phyloP scores from a whole-genome alignment of 2,113 vertebrate genomes.

The Lamprotornis superbus region DNA sequence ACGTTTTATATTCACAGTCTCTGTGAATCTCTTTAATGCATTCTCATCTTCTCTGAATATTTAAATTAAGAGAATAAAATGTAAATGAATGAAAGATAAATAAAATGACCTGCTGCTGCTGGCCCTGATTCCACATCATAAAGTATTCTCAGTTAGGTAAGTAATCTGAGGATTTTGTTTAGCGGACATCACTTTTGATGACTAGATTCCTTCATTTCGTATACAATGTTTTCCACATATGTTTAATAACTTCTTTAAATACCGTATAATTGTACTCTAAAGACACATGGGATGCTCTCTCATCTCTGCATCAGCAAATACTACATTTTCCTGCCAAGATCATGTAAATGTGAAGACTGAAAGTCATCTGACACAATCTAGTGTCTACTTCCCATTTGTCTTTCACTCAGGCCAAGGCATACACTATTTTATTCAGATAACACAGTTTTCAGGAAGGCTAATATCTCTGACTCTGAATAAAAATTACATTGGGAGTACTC shows the following conservation, averaged over 20 bases:
- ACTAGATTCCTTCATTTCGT: background rate
- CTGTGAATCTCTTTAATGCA: background rate
- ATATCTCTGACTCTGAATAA: slow-evolving; percentile 48
- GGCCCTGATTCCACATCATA: background rate
- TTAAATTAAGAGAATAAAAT: background rate
- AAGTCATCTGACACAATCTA: slow-evolving; percentile 23
- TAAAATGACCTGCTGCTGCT: background rate
- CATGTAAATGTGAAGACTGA: background rate
- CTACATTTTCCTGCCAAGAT: background rate
- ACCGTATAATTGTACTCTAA: slow-evolving; percentile 18
- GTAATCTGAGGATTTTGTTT: slow-evolving; percentile 16
- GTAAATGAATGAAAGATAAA: background rate
- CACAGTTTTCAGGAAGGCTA: slow-evolving; percentile 20
- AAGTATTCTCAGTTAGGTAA: background rate
- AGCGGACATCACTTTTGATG: background rate
- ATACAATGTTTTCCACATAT: background rate
- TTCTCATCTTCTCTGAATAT: background rate
- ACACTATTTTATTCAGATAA: background rate
- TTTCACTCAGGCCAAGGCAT: background rate
- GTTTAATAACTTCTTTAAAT: slow-evolving; percentile 28
- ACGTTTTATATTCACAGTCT: background rate
- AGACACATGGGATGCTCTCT: background rate
- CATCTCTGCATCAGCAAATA: background rate
- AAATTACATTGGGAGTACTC: slow-evolving; percentile 52
- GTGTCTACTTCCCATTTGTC: slow-evolving; percentile 6